Conservation (phyloP, 1,140 invertebrate species). For the Penaeus indicus region DNA sequence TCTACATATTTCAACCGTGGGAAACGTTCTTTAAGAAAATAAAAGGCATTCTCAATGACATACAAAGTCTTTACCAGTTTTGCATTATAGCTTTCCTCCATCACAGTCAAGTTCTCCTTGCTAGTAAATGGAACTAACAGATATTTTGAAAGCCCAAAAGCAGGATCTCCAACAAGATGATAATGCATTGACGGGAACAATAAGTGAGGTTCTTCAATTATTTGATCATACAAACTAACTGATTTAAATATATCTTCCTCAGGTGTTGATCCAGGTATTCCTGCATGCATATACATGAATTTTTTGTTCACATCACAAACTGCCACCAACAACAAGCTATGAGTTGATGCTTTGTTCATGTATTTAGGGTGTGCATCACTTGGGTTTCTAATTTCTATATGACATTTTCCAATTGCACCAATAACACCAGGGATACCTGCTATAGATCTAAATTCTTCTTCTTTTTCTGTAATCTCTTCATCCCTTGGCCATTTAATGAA, state of each 20-base stretch:
- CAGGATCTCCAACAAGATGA: conserved; percentile 20
- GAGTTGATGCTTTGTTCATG: too few species aligned
- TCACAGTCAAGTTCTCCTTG: neutral
- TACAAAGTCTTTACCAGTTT: neutral
- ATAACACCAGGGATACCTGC: too few species aligned
- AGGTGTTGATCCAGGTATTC: conserved; percentile 34
- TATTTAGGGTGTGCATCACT: too few species aligned
- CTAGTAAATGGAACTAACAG: conserved; percentile 4
- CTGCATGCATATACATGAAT: conserved; percentile 2
- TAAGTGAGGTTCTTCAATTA: neutral
- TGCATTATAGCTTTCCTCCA: conserved; percentile 2
- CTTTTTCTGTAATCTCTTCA: too few species aligned
- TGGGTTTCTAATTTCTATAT: too few species aligned
- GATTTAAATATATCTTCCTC: neutral
- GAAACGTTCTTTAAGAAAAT: conserved; percentile 27
- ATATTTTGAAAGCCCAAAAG: neutral
- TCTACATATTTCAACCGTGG: conserved; percentile 25
- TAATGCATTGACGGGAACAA: conserved; percentile 20
- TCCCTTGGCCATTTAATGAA: too few species aligned
- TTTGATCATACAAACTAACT: neutral
- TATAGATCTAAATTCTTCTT: too few species aligned
- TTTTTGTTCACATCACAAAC: too few species aligned
- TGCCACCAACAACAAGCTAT: too few species aligned
- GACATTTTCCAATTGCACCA: too few species aligned
- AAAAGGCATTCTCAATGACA: conserved; percentile 32